phyloP scores from a whole-genome alignment of 2,888 invertebrate genomes.

The Morpho helenor region DNA sequence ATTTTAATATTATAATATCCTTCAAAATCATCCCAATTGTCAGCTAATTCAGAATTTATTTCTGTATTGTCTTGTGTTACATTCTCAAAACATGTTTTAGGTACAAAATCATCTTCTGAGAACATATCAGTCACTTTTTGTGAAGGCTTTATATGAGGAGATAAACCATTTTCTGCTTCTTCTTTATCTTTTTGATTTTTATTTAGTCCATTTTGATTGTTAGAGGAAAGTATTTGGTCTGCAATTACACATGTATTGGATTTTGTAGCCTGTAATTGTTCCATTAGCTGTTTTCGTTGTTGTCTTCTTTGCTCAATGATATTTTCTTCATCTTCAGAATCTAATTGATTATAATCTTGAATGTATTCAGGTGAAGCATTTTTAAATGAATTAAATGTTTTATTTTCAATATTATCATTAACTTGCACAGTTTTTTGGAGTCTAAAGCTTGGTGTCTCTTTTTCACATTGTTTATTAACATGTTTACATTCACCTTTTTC shows the following conservation, averaged over 20 bases:
- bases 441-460: conserved; percentile 35
- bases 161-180: conserved; percentile 29
- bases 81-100: conserved; percentile 67
- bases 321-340: conserved; percentile 92
- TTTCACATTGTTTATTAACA: conserved; percentile 32
- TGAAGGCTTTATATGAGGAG: conserved; percentile 46
- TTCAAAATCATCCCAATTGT: conserved; percentile 99
- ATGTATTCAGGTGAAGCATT: conserved; percentile 69
- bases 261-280: conserved; percentile 47
- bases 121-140: conserved; percentile 90
- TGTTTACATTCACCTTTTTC: conserved; percentile 34
- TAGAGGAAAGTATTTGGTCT: conserved; percentile 10
- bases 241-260: conserved; percentile 21
- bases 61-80: conserved; percentile 54
- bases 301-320: conserved; percentile 93
- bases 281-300: conserved; percentile 91
- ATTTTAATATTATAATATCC: conserved; percentile 97
- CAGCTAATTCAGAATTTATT: conserved; percentile 92
- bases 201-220: conserved; percentile 20
- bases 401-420: conserved; percentile 29
- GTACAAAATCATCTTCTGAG: conserved; percentile 92
- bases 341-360: conserved; percentile 80
- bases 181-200: conserved; percentile 34
- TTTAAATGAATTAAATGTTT: conserved; percentile 26
- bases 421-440: conserved; percentile 26